These are phyloP conservation scores for Opisthocomus hoazin DNA, from an alignment of 2,113 vertebrate species.

Conservation along the genomic window DNA sequence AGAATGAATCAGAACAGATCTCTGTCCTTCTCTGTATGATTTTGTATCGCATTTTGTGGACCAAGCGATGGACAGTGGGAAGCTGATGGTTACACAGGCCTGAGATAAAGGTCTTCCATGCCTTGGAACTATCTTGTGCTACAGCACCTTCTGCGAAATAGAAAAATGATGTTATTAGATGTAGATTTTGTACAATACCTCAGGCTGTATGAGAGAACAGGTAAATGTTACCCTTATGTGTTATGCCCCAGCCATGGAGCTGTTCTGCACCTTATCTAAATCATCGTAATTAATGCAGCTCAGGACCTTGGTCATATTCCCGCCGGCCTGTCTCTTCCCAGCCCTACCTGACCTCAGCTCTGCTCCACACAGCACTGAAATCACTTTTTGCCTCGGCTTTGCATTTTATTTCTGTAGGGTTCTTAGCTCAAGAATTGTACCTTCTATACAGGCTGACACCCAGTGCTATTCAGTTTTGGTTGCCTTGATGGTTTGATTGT, in stretches of 20 bases:
- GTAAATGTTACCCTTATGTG: background rate
- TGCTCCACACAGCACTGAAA: background rate
- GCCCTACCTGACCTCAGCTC: background rate
- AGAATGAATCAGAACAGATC: conserved; percentile 70
- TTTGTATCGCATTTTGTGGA: background rate
- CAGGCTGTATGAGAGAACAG: background rate
- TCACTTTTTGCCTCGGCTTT: background rate
- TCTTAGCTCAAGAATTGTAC: background rate
- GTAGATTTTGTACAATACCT: rapidly evolving
- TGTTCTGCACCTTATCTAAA: background rate
- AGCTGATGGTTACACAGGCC: background rate
- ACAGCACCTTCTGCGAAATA: rapidly evolving
- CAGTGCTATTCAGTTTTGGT: background rate
- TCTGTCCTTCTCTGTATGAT: conserved; percentile 21
- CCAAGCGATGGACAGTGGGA: background rate
- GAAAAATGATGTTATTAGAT: background rate
- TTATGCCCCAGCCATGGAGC: rapidly evolving
- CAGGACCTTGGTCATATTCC: background rate
- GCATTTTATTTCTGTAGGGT: background rate
- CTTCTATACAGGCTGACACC: background rate
- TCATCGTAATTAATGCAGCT: rapidly evolving
- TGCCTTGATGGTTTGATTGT: background rate
- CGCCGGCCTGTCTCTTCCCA: background rate
- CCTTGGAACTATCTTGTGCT: background rate
- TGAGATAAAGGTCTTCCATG: background rate